A percentile compares a stretch with the other conserved stretches of the same genome.
Conservation (phyloP, 2,888 invertebrate species). For the Troides aeacus region DNA sequence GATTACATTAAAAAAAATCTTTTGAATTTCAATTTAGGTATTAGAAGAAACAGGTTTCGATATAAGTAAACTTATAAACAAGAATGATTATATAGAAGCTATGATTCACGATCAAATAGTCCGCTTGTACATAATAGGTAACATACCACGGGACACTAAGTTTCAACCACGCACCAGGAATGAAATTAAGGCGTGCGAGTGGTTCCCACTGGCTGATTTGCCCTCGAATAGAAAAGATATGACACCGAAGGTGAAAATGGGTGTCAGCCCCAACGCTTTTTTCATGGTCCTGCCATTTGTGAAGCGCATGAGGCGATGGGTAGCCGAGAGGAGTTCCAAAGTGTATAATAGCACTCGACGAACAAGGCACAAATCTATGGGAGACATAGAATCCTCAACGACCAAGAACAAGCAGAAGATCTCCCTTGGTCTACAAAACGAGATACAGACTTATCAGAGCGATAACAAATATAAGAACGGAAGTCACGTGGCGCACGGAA, state of each 20-base stretch:
- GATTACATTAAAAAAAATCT: too few species aligned
- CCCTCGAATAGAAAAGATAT: slow-evolving; percentile 92
- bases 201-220: slow-evolving; percentile 93
- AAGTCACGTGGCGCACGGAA: slow-evolving; percentile 27
- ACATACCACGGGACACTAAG: slow-evolving; percentile 89
- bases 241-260: slow-evolving; percentile 90
- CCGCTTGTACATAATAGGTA: slow-evolving; percentile 93
- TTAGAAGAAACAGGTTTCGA: slow-evolving; percentile 98
- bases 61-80: slow-evolving; percentile 88
- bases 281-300: slow-evolving; percentile 98
- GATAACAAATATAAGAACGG: slow-evolving; percentile 46
- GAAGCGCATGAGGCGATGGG: slow-evolving; percentile 89
- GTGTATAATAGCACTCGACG: slow-evolving; percentile 59
- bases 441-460: slow-evolving; percentile 67
- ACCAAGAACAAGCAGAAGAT: slow-evolving; percentile 58
- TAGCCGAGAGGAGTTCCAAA: slow-evolving; percentile 68
- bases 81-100: slow-evolving; percentile 92
- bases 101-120: slow-evolving; percentile 94
- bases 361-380: slow-evolving; percentile 87
- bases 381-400: slow-evolving; percentile 81
- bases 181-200: slow-evolving; percentile 95
- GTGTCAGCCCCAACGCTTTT: slow-evolving; percentile 92
- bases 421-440: slow-evolving; percentile 68
- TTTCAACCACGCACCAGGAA: slow-evolving; percentile 92
- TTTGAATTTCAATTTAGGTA: slow-evolving; percentile 79